Conservation (phyloP, 1,140 invertebrate species). For the Heliothis subflexa region DNA sequence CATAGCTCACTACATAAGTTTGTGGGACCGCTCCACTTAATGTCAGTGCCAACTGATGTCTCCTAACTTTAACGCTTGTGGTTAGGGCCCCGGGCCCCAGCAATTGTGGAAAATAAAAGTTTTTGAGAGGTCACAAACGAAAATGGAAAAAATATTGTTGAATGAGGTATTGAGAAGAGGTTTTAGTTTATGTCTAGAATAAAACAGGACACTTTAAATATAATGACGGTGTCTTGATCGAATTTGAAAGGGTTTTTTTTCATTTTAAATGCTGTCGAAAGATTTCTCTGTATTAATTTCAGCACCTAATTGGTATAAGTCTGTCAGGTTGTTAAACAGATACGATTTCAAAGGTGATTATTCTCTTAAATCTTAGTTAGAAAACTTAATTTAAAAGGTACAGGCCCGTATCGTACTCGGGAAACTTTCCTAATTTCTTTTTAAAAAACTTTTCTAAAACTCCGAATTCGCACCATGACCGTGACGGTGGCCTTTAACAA, state of each 20-base stretch:
- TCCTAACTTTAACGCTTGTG: slow-evolving; percentile 15
- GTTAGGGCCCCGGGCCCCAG: slow-evolving; percentile 8
- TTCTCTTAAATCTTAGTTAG: not conserved
- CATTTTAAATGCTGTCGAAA: too few species aligned
- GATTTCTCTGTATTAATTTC: too few species aligned
- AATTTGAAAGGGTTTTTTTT: too few species aligned
- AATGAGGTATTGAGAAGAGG: too few species aligned
- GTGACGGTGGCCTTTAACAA: not conserved
- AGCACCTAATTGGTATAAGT: not conserved
- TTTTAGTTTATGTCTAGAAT: too few species aligned
- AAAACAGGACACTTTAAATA: too few species aligned
- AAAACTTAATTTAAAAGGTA: slow-evolving; percentile 26
- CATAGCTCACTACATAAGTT: slow-evolving; percentile 19
- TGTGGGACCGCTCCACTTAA: slow-evolving; percentile 29
- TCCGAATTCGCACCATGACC: not conserved
- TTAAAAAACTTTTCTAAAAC: slow-evolving; percentile 12
- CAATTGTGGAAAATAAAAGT: slow-evolving; percentile 2
- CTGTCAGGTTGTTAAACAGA: not conserved
- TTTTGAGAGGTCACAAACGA: not conserved
- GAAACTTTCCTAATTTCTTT: slow-evolving; percentile 21
- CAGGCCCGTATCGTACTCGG: not conserved
- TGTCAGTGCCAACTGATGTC: slow-evolving; percentile 34
- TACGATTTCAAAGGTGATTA: not conserved
- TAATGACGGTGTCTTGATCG: too few species aligned
- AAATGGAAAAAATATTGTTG: not conserved